Conservation (phyloP, 2,113 vertebrate genomes). For the Megaleporinus macrocephalus region DNA sequence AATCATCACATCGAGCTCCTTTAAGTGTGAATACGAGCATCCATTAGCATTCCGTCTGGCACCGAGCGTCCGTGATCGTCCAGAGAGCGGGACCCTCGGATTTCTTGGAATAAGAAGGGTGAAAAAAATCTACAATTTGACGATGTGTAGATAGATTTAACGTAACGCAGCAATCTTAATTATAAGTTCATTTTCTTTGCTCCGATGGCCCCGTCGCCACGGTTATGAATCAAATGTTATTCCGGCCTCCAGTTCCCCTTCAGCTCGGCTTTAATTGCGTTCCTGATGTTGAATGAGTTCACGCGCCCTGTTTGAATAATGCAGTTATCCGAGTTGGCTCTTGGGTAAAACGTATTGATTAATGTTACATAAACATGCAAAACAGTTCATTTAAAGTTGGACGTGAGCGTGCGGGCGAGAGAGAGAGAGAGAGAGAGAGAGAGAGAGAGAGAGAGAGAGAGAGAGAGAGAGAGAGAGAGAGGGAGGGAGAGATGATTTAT, state of each 20-base stretch:
- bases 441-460: no score
- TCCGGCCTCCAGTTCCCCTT: constrained; percentile 63
- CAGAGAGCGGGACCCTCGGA: constrained; percentile 58
- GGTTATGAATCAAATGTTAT: constrained; percentile 64
- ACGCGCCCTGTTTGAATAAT: constrained; percentile 41
- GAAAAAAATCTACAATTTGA: constrained; percentile 63
- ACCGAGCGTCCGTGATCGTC: constrained; percentile 41
- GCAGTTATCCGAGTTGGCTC: constrained; percentile 41
- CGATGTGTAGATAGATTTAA: constrained; percentile 73
- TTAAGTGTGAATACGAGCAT: constrained; percentile 54
- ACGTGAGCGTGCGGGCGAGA: background rate
- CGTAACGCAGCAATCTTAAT: constrained; percentile 70
- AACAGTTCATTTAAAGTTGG: constrained; percentile 47
- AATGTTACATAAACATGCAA: constrained; percentile 43
- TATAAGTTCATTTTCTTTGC: constrained; percentile 62
- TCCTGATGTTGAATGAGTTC: constrained; percentile 52
- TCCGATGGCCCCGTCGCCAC: constrained; percentile 56
- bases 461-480: background rate
- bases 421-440: no score
- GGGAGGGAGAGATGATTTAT: background rate
- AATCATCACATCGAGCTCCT: background rate
- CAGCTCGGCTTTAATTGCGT: constrained; percentile 69
- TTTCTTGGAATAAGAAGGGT: constrained; percentile 43
- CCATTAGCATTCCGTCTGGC: constrained; percentile 64
- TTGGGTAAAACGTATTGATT: constrained; percentile 49